Evolutionary conservation across 2,113 vertebrate genomes (phyloP), one percentile per base, ranked within the genome.

Genomic region (Pungitius pungitius): DNA sequence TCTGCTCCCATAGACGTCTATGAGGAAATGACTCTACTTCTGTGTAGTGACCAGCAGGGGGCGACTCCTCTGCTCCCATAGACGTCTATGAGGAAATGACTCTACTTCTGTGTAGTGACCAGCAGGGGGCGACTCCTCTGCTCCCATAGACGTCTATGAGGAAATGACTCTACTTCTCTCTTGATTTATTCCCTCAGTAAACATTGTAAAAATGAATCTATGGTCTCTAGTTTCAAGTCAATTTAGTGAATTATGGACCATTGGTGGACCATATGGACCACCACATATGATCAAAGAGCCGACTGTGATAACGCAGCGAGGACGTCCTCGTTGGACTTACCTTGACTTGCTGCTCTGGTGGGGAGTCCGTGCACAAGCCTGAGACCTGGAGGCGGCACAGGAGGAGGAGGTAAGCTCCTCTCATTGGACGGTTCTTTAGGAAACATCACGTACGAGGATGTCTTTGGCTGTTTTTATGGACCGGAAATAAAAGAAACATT

Each of bases 291-390:
- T 24, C 27, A 12, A 13, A 22, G 30, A 22, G n/a, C 14, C n/a
- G 35, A 24, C 39, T 64, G 51, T 13, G 56, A 37, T 12, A 18
- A 18, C 4, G 17, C 33, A 24, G 61, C 26, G 27, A 12, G 51
- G n/a, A 8, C 6, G 33, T 5, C 6, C 33, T 35, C 33, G 33
- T 24, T 26, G 11, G 20, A 47, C 40, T 64, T 80, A 94, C 93
- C 93, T 91, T 93, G 93, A 70, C 91, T 94, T 71, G 91, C 90
- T 39, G 93, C 88, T 73, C 90, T 78, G 69, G 92, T 91, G 57
- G 87, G 83, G 79, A 92, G 73, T 60, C 86, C 90, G 20, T 88
- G 74, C 3, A 35, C 18, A 14, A 85, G 81, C 75, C 83, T 94
- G 77, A 66, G 60, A 59, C 77, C 52, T 63, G 92, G 85, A 69